Base-by-base conservation (phyloP, 1,140 invertebrate genomes). In the Procambarus clarkii region DNA sequence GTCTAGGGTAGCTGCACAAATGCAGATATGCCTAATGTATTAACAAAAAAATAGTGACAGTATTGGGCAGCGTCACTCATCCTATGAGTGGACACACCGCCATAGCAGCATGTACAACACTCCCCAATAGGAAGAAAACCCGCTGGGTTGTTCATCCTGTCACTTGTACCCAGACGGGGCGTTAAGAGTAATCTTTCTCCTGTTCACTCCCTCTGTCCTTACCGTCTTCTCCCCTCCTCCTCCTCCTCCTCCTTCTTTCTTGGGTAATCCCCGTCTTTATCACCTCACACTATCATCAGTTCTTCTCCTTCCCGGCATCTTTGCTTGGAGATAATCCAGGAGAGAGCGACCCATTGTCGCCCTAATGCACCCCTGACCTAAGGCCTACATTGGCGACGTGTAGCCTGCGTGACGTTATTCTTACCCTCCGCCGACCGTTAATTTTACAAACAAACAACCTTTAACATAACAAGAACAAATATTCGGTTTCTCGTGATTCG, bases 371-470 rank as follows among this genome's bases (percentile, higher is more conserved):
- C 50, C 58, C 58, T 64, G 2, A 24, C 58, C 8, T 13, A 44
- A 21, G 58, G 58, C 24, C 81, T 74, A 74, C 21, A 74, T 34
- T 34, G 69, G 69, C 7, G n/a, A 34, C 7, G 7, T 0, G 2
- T 4, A 21, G 24, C 2, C 50, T n/a, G 13, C 9, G 13, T n/a
- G 24, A 34, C 80, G 8, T 34, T 50, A 24, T 4, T 44, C 50
- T 24, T 24, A 18, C 50, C 80, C 7, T 24, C 81, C 50, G 50
- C 54, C 81, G 81, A 83, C 81, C 81, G 81, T 83, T 83, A 83
- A 83, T 83, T 83, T 64, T 69, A 54, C 81, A 83, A 83, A 83
- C 60, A 83, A 83, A 83, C 81, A 83, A 83, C 15, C 13, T 69
- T 83, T 69, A 69, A 83, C 50, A 46, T 21, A 50, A 60, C 34